A percentile compares a stretch with the other conserved stretches of the same genome.
Evolutionary conservation across 2,113 vertebrate genomes (phyloP).

Genomic region (Chionis minor): DNA sequence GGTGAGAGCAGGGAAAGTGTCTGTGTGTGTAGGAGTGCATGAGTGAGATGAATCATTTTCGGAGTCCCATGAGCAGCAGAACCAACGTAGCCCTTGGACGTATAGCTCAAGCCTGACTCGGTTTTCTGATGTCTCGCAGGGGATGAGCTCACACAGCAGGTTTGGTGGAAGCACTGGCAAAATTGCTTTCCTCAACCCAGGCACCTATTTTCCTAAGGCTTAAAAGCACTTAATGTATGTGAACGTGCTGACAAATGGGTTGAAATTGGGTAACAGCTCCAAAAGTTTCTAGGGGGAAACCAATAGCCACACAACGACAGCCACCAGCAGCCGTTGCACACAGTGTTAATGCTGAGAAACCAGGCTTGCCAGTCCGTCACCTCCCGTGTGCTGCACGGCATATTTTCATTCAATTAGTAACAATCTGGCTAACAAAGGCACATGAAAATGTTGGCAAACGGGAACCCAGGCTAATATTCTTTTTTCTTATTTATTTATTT

Average conservation of each 20-base stretch:
- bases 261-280: not conserved
- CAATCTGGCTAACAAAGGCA: not conserved
- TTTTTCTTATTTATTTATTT: not conserved
- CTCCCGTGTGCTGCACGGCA: not conserved
- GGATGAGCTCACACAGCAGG: conserved; percentile 5
- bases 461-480: not conserved
- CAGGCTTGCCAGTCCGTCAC: not conserved
- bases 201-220: not conserved
- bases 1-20: conserved; percentile 16
- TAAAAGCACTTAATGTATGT: not conserved
- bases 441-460: not conserved
- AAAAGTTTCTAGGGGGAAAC: not conserved
- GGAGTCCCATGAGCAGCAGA: conserved; percentile 32
- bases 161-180: conserved; percentile 11
- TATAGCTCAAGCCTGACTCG: not conserved
- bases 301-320: not conserved
- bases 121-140: not conserved
- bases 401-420: not conserved
- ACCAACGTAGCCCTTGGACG: not conserved
- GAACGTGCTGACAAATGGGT: not conserved
- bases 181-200: not conserved
- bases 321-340: not conserved
- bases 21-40: not conserved
- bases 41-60: conserved; percentile 19
- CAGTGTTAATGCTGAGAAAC: accelerated